phyloP scores from a whole-genome alignment of 2,797 vertebrate species.

The Pristis pectinata region DNA sequence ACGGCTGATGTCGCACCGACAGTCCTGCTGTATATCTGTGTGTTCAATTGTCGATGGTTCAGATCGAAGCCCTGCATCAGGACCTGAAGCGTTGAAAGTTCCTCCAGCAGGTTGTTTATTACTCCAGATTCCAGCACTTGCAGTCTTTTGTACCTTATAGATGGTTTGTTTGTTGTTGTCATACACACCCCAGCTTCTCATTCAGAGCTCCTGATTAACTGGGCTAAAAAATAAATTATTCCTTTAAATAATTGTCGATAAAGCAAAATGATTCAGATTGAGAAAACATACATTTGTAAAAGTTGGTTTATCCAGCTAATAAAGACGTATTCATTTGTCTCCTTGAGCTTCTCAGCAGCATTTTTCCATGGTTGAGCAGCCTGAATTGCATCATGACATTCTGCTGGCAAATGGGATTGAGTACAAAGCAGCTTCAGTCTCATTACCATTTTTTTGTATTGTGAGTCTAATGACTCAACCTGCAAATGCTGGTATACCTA shows the following conservation, averaged over 20 bases:
- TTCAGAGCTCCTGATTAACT: background rate
- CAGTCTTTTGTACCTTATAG: background rate
- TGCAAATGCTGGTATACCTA: slow-evolving; percentile 56
- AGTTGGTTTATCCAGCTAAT: slow-evolving; percentile 68
- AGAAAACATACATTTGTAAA: slow-evolving; percentile 55
- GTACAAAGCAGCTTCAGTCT: slow-evolving; percentile 49
- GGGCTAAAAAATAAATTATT: background rate
- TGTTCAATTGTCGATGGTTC: no score
- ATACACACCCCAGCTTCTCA: background rate
- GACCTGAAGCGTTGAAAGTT: no score
- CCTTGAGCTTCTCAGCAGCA: slow-evolving; percentile 48
- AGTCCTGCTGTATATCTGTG: no score
- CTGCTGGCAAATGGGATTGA: slow-evolving; percentile 42
- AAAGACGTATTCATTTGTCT: slow-evolving; percentile 57
- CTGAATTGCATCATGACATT: slow-evolving; percentile 45
- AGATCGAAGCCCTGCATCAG: no score
- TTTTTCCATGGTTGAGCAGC: slow-evolving; percentile 49
- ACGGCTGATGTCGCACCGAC: no score
- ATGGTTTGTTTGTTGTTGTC: background rate
- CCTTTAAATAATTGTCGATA: background rate
- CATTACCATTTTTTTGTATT: slow-evolving; percentile 49
- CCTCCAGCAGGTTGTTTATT: no score
- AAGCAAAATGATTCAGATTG: background rate
- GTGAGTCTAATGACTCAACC: slow-evolving; percentile 40
- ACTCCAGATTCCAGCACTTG: no score